Conservation (phyloP, 1,140 invertebrate genomes). For the Eumaeus atala region DNA sequence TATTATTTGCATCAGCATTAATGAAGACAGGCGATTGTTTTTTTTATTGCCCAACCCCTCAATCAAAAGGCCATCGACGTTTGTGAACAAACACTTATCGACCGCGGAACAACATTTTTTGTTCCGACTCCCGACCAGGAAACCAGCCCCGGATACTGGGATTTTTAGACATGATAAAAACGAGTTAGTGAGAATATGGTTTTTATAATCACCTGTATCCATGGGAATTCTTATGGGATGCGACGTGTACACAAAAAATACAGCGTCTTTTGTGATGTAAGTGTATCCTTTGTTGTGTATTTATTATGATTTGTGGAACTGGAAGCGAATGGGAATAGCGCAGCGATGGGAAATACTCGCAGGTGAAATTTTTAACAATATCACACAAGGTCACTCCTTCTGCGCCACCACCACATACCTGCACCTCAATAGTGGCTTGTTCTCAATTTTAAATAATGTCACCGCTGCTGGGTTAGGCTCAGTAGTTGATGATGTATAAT, state of each 20-base stretch:
- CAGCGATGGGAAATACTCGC: too few species aligned
- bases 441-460: too few species aligned
- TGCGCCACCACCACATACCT: background rate
- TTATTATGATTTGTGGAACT: background rate
- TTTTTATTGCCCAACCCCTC: background rate
- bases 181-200: slow-evolving; percentile 43
- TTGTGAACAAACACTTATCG: slow-evolving; percentile 45
- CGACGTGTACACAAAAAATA: slow-evolving; percentile 32
- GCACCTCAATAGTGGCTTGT: too few species aligned
- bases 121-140: slow-evolving; percentile 45
- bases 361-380: background rate
- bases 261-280: slow-evolving; percentile 25
- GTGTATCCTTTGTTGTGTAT: slow-evolving; percentile 10
- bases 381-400: background rate
- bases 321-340: too few species aligned
- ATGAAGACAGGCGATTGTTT: background rate
- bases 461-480: too few species aligned
- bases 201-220: slow-evolving; percentile 61
- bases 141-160: slow-evolving; percentile 43
- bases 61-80: slow-evolving; percentile 14
- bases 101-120: slow-evolving; percentile 46
- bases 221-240: slow-evolving; percentile 37
- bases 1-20: too few species aligned
- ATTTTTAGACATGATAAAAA: slow-evolving; percentile 54
- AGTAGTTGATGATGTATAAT: too few species aligned